Evolutionary conservation across 2,113 vertebrate species (phyloP).

Genomic region (Hemichromis elongatus): DNA sequence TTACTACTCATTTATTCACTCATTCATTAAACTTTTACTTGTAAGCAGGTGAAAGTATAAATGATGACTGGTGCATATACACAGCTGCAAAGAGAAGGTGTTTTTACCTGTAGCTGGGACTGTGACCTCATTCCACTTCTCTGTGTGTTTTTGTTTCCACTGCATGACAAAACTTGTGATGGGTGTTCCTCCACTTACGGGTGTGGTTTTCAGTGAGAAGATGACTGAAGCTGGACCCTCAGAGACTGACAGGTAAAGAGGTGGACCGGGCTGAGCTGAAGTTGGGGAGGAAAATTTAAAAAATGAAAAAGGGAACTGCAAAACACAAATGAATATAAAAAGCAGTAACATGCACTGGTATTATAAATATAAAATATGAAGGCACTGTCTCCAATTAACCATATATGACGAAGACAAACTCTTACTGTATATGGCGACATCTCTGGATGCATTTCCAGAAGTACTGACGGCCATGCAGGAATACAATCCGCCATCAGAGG

Average conservation of each 20-base stretch:
- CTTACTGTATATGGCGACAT: slow-evolving; percentile 70
- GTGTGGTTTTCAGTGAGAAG: slow-evolving; percentile 42
- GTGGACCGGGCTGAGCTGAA: slow-evolving; percentile 53
- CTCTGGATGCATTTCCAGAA: slow-evolving; percentile 55
- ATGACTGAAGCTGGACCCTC: slow-evolving; percentile 38
- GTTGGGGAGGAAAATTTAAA: background rate
- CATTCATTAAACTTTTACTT: background rate
- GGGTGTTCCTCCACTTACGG: slow-evolving; percentile 51
- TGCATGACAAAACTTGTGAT: slow-evolving; percentile 60
- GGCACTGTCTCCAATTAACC: background rate
- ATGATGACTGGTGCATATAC: background rate
- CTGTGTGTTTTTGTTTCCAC: slow-evolving; percentile 37
- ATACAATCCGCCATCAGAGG: slow-evolving; percentile 75
- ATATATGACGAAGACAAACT: background rate
- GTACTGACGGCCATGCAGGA: slow-evolving; percentile 67
- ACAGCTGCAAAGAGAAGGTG: background rate
- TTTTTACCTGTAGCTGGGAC: slow-evolving; percentile 45
- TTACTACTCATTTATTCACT: background rate
- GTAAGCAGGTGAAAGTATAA: background rate
- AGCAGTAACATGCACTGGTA: rapidly evolving
- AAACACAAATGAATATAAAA: background rate
- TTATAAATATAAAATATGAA: background rate
- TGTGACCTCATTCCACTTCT: slow-evolving; percentile 36
- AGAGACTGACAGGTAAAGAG: slow-evolving; percentile 29
- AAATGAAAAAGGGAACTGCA: background rate